Conservation (phyloP, 2,113 vertebrate species). For the Candoia aspera region DNA sequence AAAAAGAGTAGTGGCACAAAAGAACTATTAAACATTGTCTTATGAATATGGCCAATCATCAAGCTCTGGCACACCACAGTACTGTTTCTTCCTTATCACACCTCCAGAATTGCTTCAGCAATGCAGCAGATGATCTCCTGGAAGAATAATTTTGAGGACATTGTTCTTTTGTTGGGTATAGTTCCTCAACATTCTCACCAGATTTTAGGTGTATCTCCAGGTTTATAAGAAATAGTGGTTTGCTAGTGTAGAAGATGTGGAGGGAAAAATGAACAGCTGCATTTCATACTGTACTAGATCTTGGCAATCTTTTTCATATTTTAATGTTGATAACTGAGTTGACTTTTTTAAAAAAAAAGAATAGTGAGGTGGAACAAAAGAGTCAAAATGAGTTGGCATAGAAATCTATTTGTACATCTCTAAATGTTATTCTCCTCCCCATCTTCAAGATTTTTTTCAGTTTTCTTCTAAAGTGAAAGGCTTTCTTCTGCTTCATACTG, state of each 20-base stretch:
- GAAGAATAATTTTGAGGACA: conserved; percentile 36
- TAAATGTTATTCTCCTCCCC: background rate
- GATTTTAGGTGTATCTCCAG: background rate
- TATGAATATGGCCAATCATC: conserved; percentile 40
- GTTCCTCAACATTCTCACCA: conserved; percentile 38
- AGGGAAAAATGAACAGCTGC: background rate
- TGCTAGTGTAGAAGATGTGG: conserved; percentile 1
- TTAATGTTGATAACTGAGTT: conserved; percentile 33
- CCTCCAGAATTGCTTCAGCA: conserved; percentile 49
- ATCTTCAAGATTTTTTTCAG: background rate
- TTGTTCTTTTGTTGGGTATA: conserved; percentile 36
- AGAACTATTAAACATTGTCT: conserved; percentile 13
- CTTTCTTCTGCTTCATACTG: conserved; percentile 39
- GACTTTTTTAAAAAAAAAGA: conserved; percentile 21
- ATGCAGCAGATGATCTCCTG: conserved; percentile 45
- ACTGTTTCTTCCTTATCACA: conserved; percentile 24
- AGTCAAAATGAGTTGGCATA: conserved; percentile 14
- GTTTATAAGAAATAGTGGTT: conserved; percentile 39
- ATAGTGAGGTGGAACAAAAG: background rate
- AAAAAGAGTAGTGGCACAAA: conserved; percentile 53
- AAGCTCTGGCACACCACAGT: conserved; percentile 46
- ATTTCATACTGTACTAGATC: conserved; percentile 45
- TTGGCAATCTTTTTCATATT: conserved; percentile 26
- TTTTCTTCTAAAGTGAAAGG: conserved; percentile 40
- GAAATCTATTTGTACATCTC: conserved; percentile 51